Percentiles rank a stretch among this genome's conserved stretches.
Evolutionary conservation across 2,888 invertebrate genomes (phyloP).

Genomic region (Rhagonycha fulva): DNA sequence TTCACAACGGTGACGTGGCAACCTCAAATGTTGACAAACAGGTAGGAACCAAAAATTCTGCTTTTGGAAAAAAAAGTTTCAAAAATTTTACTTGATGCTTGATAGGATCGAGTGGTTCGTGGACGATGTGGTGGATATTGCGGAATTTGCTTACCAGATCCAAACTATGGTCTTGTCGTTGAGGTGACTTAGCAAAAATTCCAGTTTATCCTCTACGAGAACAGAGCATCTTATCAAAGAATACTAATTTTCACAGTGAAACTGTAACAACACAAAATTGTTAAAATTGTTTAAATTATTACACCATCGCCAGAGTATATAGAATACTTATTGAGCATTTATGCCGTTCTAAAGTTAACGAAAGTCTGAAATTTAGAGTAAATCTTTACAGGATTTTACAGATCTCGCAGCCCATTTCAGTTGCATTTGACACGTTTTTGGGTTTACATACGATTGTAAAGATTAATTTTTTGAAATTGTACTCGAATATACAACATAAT

Average conservation of each 20-base stretch:
- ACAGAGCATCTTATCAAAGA: background rate
- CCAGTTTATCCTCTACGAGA: constrained; percentile 11
- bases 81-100: constrained; percentile 12
- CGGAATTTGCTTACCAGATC: constrained; percentile 62
- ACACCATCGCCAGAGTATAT: constrained; percentile 1
- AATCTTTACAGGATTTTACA: too few species aligned
- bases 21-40: constrained; percentile 55
- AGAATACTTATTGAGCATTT: too few species aligned
- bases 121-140: constrained; percentile 78
- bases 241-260: background rate
- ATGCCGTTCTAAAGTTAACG: too few species aligned
- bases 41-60: constrained; percentile 46
- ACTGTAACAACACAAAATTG: background rate
- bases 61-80: too few species aligned
- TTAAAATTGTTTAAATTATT: background rate
- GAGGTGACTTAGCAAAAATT: constrained; percentile 44
- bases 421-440: too few species aligned
- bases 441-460: too few species aligned
- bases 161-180: constrained; percentile 47
- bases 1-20: constrained; percentile 54
- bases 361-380: too few species aligned
- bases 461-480: too few species aligned
- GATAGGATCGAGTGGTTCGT: constrained; percentile 56
- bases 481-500: too few species aligned
- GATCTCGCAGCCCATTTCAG: too few species aligned